Percentiles rank a stretch among this genome's conserved stretches.
Conservation (phyloP, 2,113 vertebrate genomes). For the Conger conger region DNA sequence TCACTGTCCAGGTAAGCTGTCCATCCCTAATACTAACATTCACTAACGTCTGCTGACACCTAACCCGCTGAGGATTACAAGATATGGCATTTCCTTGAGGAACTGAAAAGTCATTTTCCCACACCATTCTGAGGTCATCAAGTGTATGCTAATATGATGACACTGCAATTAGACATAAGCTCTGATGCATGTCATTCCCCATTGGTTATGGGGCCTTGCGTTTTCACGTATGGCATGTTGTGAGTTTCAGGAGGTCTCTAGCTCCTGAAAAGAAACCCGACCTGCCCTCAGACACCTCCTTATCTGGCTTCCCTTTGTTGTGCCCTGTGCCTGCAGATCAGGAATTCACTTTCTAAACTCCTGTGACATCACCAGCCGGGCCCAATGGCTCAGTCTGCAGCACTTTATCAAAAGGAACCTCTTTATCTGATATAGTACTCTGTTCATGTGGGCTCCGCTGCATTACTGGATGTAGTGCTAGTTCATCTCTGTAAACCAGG, state of each 20-base stretch:
- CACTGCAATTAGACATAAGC: not conserved
- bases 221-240: not conserved
- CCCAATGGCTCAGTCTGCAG: not conserved
- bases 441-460: not conserved
- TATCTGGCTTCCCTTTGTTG: constrained; percentile 3
- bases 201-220: not conserved
- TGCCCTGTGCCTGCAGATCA: constrained; percentile 17
- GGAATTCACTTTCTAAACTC: constrained; percentile 25
- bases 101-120: not conserved
- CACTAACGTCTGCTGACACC: not conserved
- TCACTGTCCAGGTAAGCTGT: not conserved
- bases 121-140: not conserved
- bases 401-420: not conserved
- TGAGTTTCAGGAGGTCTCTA: constrained; percentile 26
- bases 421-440: not conserved
- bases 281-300: constrained; percentile 23
- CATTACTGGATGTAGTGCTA: not conserved
- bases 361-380: constrained; percentile 10
- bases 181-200: not conserved
- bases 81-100: too few relatives aligned
- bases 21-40: not conserved
- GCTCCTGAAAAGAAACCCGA: constrained; percentile 16
- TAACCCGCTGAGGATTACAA: not conserved
- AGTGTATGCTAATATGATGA: not conserved
- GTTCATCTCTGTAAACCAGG: not conserved